These are phyloP conservation scores for Zaprionus davidi DNA, from an alignment of 1,140 invertebrate genomes.

Conservation along the genomic window DNA sequence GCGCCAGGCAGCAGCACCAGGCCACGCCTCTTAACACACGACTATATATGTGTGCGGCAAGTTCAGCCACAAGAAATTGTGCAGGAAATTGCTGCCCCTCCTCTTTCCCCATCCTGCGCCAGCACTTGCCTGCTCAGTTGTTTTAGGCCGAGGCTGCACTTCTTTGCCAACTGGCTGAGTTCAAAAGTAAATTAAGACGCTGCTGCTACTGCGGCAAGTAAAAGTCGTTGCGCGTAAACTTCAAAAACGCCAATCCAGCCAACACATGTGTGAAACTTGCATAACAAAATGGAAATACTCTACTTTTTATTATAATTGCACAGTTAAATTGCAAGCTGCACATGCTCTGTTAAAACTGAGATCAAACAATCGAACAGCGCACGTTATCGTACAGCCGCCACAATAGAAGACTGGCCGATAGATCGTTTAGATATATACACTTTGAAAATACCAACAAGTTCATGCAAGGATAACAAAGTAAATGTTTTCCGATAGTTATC, in stretches of 20 bases:
- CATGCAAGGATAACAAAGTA: background rate
- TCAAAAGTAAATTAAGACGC: constrained; percentile 80
- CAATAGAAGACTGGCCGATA: background rate
- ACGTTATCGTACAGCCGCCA: background rate
- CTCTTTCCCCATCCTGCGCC: background rate
- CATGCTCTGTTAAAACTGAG: background rate
- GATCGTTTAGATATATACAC: background rate
- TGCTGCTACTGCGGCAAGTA: constrained; percentile 59
- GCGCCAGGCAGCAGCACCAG: constrained; percentile 3
- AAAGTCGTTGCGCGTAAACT: constrained; percentile 65
- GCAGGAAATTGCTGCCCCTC: constrained; percentile 64
- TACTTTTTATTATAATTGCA: background rate
- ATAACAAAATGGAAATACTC: constrained; percentile 55
- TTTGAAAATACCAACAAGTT: background rate
- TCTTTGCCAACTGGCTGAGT: constrained; percentile 73
- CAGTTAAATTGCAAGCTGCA: background rate
- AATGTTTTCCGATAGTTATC: background rate
- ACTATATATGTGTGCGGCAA: constrained; percentile 36
- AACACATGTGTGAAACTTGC: constrained; percentile 48
- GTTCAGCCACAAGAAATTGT: constrained; percentile 75
- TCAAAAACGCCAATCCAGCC: constrained; percentile 49
- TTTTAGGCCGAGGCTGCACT: constrained; percentile 59
- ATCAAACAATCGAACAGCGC: background rate
- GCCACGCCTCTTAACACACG: constrained; percentile 21
- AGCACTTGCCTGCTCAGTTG: constrained; percentile 4